Base-by-base conservation (phyloP, 2,113 vertebrate species). In the Halichoeres trimaculatus region DNA sequence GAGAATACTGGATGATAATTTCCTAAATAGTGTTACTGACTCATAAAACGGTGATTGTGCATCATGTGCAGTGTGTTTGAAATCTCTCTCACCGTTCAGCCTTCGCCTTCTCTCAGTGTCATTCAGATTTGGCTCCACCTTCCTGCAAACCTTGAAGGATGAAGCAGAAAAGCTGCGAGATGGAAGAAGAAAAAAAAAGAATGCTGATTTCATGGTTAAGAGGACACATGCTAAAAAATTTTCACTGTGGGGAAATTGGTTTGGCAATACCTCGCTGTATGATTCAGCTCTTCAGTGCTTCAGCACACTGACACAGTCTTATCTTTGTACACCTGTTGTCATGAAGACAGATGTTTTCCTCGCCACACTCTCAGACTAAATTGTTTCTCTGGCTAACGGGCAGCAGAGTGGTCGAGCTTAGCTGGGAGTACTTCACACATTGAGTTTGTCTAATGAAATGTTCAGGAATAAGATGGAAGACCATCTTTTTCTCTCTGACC, bases 121-220 rank as follows among this genome's bases (percentile, higher is more conserved):
- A 19, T 14, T 7, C 17, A 4, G 17, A 17, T 17, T 19, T 19
- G 17, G 16, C 43, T 17, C 43, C 16, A 7, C 43, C 14, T 16
- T 19, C 43, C 6, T 45, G 14, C 2, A 16, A 40, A 40, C 38
- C 9, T 40, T 11, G 9, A 40, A 10, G 12, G 38, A 40, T 11
- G 12, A n/a, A 13, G 38, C 38, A 40, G 38, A 4, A 43, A 16
- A 16, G 41, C 41, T 43, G 13, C 8, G 8, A 11, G 41, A 43
- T 43, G 41, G 41, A 43, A 14, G 41, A 13, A 14, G 17, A 17
- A 19, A 38, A 30, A 19, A 36, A 51, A 60, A 56, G 2, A 6
- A 17, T 45, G 19, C 8, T 47, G 19, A 48, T 76, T 85, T 74
- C 64, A 64, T 24, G 55, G 30, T 65, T 71, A 57, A 10, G 50